Evolutionary conservation across 2,888 invertebrate genomes (phyloP).

Genomic region (Drosophila tripunctata): DNA sequence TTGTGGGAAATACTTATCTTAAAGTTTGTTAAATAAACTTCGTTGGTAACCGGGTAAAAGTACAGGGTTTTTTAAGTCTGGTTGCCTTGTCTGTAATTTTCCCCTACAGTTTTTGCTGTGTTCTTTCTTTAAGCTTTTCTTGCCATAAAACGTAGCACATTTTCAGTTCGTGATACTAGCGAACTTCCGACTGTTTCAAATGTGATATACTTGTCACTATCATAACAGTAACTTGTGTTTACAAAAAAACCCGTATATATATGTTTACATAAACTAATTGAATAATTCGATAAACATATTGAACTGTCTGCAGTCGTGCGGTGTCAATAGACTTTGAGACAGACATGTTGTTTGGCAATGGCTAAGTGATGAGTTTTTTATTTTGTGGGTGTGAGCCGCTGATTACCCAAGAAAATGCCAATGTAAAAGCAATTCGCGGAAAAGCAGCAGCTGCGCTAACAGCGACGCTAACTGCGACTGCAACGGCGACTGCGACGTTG

Average conservation of each 20-base stretch:
- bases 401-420: constrained; percentile 68
- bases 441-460: constrained; percentile 39
- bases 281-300: constrained; percentile 1
- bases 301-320: not conserved
- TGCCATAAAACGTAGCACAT: constrained; percentile 8
- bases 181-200: constrained; percentile 6
- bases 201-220: not conserved
- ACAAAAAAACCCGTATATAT: not conserved
- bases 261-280: constrained; percentile 2
- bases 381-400: constrained; percentile 30
- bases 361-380: not conserved
- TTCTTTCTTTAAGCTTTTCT: not conserved
- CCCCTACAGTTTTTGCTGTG: not conserved
- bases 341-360: constrained; percentile 42
- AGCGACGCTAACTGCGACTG: constrained; percentile 20
- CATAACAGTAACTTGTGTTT: not conserved
- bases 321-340: constrained; percentile 38
- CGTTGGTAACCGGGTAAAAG: too few species aligned
- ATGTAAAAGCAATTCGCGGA: constrained; percentile 67
- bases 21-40: too few species aligned
- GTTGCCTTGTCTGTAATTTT: not conserved
- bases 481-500: constrained; percentile 24
- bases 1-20: too few species aligned
- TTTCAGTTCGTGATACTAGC: constrained; percentile 21
- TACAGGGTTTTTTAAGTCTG: not conserved